Percentiles rank a stretch among this genome's conserved stretches.
These are phyloP conservation scores for Pterocles gutturalis DNA, from an alignment of 2,113 vertebrate genomes.

Conservation along the genomic window DNA sequence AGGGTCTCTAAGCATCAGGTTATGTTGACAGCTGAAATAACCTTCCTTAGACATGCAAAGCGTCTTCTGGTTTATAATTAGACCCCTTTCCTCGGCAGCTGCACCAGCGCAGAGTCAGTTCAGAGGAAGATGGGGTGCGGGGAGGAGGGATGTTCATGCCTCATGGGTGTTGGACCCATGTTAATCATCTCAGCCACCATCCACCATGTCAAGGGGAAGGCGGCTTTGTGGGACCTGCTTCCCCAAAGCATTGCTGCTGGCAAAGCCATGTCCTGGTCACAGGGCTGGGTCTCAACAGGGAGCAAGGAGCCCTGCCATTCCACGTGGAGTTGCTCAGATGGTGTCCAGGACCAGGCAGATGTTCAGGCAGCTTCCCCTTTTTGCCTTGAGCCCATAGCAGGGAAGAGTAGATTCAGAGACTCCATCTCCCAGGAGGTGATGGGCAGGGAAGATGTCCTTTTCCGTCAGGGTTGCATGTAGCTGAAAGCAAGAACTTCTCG, in stretches of 20 bases:
- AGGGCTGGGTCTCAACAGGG: neutral
- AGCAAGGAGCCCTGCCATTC: neutral
- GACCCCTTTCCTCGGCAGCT: neutral
- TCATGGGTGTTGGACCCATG: no score
- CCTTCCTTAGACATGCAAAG: neutral
- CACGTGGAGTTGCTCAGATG: neutral
- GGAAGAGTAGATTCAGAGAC: neutral
- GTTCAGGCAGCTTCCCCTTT: neutral
- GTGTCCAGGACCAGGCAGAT: neutral
- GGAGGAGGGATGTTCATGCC: neutral
- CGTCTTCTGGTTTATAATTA: neutral
- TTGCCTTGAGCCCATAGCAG: neutral
- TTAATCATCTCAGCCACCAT: fast-evolving
- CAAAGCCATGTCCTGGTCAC: neutral
- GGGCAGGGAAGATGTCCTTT: neutral
- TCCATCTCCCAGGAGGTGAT: neutral
- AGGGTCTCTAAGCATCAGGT: neutral
- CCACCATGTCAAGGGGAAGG: neutral
- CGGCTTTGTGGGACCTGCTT: neutral
- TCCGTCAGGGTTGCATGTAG: neutral
- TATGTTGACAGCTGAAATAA: neutral
- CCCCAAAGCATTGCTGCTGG: neutral
- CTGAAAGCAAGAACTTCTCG: neutral
- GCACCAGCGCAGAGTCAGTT: neutral
- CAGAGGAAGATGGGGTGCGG: neutral